A percentile compares a stretch with the other conserved stretches of the same genome.
phyloP scores from a whole-genome alignment of 2,113 vertebrate species.

The Neodon shergylaensis region DNA sequence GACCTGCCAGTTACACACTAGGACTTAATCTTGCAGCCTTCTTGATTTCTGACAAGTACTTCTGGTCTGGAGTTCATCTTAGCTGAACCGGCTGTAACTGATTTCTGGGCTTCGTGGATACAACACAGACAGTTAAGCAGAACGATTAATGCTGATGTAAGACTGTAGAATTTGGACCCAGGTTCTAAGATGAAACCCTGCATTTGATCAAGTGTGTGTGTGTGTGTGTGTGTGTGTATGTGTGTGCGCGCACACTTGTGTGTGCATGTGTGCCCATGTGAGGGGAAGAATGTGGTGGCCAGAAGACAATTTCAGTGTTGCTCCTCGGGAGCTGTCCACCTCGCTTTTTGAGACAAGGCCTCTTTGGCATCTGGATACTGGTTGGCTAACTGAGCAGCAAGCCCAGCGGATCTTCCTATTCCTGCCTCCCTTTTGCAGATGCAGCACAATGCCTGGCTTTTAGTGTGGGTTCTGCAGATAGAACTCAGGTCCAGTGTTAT shows the following conservation, averaged over 20 bases:
- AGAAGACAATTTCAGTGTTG: neutral
- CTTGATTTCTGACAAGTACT: neutral
- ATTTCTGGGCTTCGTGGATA: neutral
- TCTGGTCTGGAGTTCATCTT: conserved; percentile 3
- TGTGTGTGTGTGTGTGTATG: neutral
- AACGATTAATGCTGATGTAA: neutral
- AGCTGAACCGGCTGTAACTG: neutral
- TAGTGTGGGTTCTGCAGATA: neutral
- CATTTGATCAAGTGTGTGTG: neutral
- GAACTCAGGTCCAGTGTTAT: neutral
- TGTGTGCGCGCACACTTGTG: neutral
- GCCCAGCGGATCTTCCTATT: neutral
- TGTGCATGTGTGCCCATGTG: neutral
- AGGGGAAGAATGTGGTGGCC: too few relatives aligned
- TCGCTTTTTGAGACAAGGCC: neutral
- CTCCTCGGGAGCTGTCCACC: neutral
- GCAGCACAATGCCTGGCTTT: neutral
- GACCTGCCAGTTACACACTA: neutral
- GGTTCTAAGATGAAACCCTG: neutral
- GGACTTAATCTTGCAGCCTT: neutral
- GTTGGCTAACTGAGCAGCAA: neutral
- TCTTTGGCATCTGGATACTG: neutral
- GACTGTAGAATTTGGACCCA: neutral
- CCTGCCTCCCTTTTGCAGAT: too few relatives aligned
- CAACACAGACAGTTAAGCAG: neutral